Evolutionary conservation across 1,140 invertebrate genomes (phyloP), one percentile per base, ranked within the genome.

Genomic region (Babylonia areolata): DNA sequence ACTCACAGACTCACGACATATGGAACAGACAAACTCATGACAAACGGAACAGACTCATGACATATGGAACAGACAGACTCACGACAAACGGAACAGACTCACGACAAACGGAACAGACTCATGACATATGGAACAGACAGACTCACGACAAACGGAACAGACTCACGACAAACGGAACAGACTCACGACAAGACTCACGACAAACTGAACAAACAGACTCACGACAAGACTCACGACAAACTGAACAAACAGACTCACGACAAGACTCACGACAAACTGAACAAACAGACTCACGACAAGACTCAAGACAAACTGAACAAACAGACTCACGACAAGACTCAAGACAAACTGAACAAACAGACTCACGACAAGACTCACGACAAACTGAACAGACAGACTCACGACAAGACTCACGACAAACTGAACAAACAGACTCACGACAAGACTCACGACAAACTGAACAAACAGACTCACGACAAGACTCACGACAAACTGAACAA

Each of bases 151-250:
- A 3, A 78, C 15, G 6, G 40, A 40, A 35, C 23, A 81, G 39
- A 39, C 87, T 87, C 86, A 93, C 92, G n/a, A 64, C 9, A 64
- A 20, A 64, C 9, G 23, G 58, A 64, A 64, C 9, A 64, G 58
- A 39, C 11, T 17, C 6, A 39, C 11, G n/a, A n/a, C n/a, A n/a
- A 37, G 35, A 78, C 9, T 17, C 9, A 78, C 6, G 33, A 23
- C 6, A 15, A 42, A n/a, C 6, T 9, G 17, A 15, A 78, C 9
- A 78, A 23, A 78, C 11, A 78, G 40, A 78, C 12, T n/a, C n/a
- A n/a, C n/a, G n/a, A n/a, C n/a, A n/a, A 78, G 35, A 39, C 20
- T 33, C 11, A 64, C 15, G 28, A 23, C 15, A 23, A 2, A 23
- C 58, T 5, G 15, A 64, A 64, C 58, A 64, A 23, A 23, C 58